A percentile compares a stretch with the other conserved stretches of the same genome.
These are phyloP conservation scores for Brachyptera risi DNA, from an alignment of 2,888 invertebrate species.

Conservation along the genomic window DNA sequence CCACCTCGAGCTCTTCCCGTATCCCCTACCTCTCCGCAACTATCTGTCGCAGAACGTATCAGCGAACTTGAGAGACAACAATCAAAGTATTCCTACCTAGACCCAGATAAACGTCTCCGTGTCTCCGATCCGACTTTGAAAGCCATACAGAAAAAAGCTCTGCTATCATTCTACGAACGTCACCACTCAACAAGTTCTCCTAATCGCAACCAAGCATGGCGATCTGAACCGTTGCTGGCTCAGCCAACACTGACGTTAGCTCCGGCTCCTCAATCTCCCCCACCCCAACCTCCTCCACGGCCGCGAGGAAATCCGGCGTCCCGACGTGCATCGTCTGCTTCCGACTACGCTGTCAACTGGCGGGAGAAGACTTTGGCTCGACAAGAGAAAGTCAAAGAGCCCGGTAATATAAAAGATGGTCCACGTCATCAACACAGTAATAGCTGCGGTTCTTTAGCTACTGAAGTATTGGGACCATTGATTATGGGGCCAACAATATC, in stretches of 20 bases:
- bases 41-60: slow-evolving; percentile 63
- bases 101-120: slow-evolving; percentile 68
- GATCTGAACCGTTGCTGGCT: slow-evolving; percentile 56
- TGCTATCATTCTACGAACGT: slow-evolving; percentile 74
- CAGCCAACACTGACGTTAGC: slow-evolving; percentile 32
- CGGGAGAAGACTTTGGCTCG: slow-evolving; percentile 32
- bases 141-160: slow-evolving; percentile 77
- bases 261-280: slow-evolving; percentile 30
- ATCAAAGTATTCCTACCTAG: slow-evolving; percentile 62
- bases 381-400: slow-evolving; percentile 25
- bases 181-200: slow-evolving; percentile 49
- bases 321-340: slow-evolving; percentile 61
- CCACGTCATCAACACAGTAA: slow-evolving; percentile 50
- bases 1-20: slow-evolving; percentile 36
- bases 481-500: slow-evolving; percentile 60
- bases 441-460: slow-evolving; percentile 56
- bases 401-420: slow-evolving; percentile 38
- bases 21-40: slow-evolving; percentile 46
- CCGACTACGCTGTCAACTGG: slow-evolving; percentile 53
- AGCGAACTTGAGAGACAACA: slow-evolving; percentile 46
- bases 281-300: slow-evolving; percentile 35
- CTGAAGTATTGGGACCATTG: slow-evolving; percentile 56
- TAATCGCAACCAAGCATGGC: slow-evolving; percentile 45
- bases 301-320: slow-evolving; percentile 43
- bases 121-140: slow-evolving; percentile 66